Conservation (phyloP, 2,113 vertebrate genomes). For the Channa argus region DNA sequence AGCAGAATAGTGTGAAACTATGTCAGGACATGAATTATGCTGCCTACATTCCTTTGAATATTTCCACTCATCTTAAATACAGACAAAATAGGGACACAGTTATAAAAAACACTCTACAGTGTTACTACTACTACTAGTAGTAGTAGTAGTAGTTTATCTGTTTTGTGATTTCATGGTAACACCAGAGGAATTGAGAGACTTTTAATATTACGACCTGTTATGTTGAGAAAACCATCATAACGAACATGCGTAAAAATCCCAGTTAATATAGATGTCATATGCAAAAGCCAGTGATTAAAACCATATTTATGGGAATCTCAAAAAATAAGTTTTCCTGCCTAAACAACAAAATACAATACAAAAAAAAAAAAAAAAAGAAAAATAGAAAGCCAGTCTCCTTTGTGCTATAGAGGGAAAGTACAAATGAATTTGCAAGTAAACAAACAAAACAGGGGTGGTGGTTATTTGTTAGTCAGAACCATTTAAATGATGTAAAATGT, state of each 20-base stretch:
- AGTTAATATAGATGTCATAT: neutral
- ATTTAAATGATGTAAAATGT: constrained; percentile 67
- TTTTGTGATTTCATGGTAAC: too few relatives aligned
- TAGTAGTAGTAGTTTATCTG: too few relatives aligned
- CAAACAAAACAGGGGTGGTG: constrained; percentile 44
- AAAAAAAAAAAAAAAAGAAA: neutral
- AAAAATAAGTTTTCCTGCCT: neutral
- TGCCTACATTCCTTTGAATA: neutral
- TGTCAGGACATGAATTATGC: neutral
- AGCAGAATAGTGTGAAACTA: too few relatives aligned
- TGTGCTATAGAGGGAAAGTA: neutral
- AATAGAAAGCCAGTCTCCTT: constrained; percentile 9
- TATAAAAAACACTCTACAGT: neutral
- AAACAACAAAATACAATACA: too few relatives aligned
- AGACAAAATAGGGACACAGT: neutral
- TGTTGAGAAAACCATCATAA: neutral
- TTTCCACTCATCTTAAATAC: neutral
- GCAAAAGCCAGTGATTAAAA: neutral
- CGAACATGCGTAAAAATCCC: neutral
- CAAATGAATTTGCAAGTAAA: constrained; percentile 68
- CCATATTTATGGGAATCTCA: neutral
- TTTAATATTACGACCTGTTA: neutral
- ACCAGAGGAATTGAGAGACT: too few relatives aligned
- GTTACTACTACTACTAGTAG: too few relatives aligned
- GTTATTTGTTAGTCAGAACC: constrained; percentile 76